Evolutionary conservation across 2,797 vertebrate genomes (phyloP).

Genomic region (Lepilemur septentrionalis): DNA sequence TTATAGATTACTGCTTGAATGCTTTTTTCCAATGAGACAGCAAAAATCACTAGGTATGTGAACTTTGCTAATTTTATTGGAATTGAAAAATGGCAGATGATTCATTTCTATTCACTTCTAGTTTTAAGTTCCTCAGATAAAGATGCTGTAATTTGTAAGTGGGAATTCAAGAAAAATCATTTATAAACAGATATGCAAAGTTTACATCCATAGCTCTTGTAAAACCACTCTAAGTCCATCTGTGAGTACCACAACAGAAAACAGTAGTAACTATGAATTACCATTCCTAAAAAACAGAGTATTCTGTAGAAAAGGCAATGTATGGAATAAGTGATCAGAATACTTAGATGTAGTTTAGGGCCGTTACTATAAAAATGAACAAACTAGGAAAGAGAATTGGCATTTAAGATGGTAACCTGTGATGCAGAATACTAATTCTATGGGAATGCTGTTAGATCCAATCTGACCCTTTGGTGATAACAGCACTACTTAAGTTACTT

Average conservation of each 20-base stretch:
- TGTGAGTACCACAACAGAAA: conserved; percentile 45
- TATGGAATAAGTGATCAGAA: conserved; percentile 70
- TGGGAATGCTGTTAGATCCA: conserved; percentile 60
- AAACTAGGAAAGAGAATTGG: conserved; percentile 60
- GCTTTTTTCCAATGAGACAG: not conserved
- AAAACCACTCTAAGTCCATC: not conserved
- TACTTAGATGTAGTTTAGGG: conserved; percentile 70
- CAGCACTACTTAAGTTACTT: conserved; percentile 74
- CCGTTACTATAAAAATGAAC: conserved; percentile 58
- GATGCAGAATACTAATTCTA: conserved; percentile 64
- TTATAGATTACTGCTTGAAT: not conserved
- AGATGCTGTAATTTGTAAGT: conserved; percentile 39
- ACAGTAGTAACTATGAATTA: conserved; percentile 46
- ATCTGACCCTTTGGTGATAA: conserved; percentile 72
- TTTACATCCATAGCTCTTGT: not conserved
- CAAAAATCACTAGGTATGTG: conserved; percentile 23
- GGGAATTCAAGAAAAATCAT: conserved; percentile 37
- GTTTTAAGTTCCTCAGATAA: not conserved
- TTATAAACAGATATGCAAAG: conserved; percentile 53
- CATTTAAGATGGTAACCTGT: conserved; percentile 69
- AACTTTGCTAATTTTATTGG: conserved; percentile 47
- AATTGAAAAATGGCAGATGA: conserved; percentile 42
- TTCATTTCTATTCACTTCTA: conserved; percentile 51
- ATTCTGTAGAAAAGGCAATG: conserved; percentile 73
- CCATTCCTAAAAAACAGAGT: conserved; percentile 74